Evolutionary conservation across 2,888 invertebrate species (phyloP).

Genomic region (Idaea biselata): DNA sequence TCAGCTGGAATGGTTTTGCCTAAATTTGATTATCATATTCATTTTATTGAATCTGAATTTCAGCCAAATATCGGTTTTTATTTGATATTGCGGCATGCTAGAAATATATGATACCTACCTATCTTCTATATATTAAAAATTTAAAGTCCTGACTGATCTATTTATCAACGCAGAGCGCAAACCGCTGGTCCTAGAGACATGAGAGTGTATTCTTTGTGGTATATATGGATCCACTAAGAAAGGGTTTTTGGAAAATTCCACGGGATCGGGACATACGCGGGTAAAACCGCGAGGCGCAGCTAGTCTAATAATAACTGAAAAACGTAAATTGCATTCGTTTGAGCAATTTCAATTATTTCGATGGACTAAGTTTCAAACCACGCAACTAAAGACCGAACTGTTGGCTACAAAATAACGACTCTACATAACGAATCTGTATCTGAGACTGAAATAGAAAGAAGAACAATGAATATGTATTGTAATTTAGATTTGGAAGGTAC

Average conservation of each 20-base stretch:
- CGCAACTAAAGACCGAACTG: neutral
- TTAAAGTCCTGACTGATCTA: too few species aligned
- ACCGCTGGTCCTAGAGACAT: too few species aligned
- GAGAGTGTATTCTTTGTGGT: too few species aligned
- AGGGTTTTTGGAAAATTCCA: too few species aligned
- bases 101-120: neutral
- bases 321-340: constrained; percentile 28
- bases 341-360: constrained; percentile 39
- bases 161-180: too few species aligned
- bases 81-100: neutral
- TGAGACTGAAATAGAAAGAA: constrained; percentile 5
- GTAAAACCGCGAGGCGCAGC: too few species aligned
- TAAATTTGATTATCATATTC: neutral
- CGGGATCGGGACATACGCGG: too few species aligned
- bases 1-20: neutral
- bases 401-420: constrained; percentile 6
- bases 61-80: neutral
- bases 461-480: too few species aligned
- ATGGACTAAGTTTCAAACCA: constrained; percentile 14
- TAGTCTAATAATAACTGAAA: neutral
- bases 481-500: neutral
- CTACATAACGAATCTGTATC: constrained; percentile 11
- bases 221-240: too few species aligned
- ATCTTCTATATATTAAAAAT: too few species aligned
- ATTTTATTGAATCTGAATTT: neutral